Evolutionary conservation across 2,888 invertebrate genomes (phyloP).

Genomic region (Ypsolopha sequella): DNA sequence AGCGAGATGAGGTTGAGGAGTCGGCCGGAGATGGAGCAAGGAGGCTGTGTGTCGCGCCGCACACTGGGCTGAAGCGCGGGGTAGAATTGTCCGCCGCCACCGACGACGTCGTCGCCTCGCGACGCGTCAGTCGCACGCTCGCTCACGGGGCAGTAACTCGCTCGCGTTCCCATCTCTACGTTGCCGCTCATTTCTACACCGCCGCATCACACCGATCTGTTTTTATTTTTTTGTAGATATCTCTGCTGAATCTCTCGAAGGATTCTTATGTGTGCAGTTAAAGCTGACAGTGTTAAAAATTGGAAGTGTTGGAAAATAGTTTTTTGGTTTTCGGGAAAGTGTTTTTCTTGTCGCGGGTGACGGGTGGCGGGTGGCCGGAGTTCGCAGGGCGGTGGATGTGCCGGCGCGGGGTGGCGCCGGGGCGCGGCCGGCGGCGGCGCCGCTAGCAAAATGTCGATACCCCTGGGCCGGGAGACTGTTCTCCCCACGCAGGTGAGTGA

Average conservation of each 20-base stretch:
- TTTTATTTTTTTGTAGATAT: neutral
- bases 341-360: slow-evolving; percentile 48
- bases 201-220: neutral
- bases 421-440: slow-evolving; percentile 68
- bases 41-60: slow-evolving; percentile 3
- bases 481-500: slow-evolving; percentile 64
- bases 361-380: slow-evolving; percentile 25
- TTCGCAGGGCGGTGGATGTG: slow-evolving; percentile 59
- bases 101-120: slow-evolving; percentile 13
- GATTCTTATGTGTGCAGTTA: neutral
- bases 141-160: slow-evolving; percentile 34
- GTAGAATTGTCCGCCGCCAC: slow-evolving; percentile 20
- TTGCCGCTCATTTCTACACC: slow-evolving; percentile 14
- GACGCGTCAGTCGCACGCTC: slow-evolving; percentile 48
- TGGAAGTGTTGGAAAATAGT: slow-evolving; percentile 28
- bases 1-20: neutral
- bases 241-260: neutral
- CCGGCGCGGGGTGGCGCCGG: slow-evolving; percentile 62
- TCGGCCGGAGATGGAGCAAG: slow-evolving; percentile 1
- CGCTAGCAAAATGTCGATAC: slow-evolving; percentile 69
- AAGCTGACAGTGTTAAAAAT: slow-evolving; percentile 20
- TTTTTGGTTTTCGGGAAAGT: slow-evolving; percentile 37
- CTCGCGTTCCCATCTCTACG: slow-evolving; percentile 20
- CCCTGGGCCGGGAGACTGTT: slow-evolving; percentile 63
- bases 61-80: slow-evolving; percentile 16